These are phyloP conservation scores for Pinna nobilis DNA, from an alignment of 1,140 invertebrate species.

Conservation along the genomic window DNA sequence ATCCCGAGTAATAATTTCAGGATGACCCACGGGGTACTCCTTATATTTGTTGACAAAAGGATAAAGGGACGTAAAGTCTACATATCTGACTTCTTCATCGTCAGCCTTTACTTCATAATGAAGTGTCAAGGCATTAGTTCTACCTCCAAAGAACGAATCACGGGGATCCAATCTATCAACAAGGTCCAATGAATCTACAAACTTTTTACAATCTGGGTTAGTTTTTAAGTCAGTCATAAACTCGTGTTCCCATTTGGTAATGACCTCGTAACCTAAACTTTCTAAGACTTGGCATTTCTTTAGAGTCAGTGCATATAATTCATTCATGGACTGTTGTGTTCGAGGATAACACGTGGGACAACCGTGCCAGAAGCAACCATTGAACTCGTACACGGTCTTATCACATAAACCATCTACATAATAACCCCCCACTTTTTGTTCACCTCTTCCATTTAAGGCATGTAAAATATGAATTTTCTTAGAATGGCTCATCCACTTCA, in stretches of 20 bases:
- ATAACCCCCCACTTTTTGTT: constrained; percentile 23
- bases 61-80: constrained; percentile 4
- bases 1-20: no score
- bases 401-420: constrained; percentile 32
- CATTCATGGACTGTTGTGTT: constrained; percentile 31
- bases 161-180: constrained; percentile 13
- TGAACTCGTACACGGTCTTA: constrained; percentile 44
- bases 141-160: constrained; percentile 7
- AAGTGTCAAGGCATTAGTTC: not conserved
- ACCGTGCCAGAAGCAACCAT: constrained; percentile 55
- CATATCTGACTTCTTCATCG: not conserved
- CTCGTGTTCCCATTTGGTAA: constrained; percentile 49
- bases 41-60: no score
- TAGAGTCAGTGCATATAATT: constrained; percentile 32
- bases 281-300: constrained; percentile 20
- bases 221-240: constrained; percentile 35
- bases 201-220: constrained; percentile 10
- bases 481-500: constrained; percentile 22
- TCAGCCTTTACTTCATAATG: not conserved
- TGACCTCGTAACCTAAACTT: constrained; percentile 28
- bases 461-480: constrained; percentile 32
- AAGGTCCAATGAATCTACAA: constrained; percentile 34
- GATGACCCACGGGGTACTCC: no score
- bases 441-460: constrained; percentile 28
- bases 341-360: constrained; percentile 45